Conservation (phyloP, 1,140 invertebrate genomes). For the Trichonephila clavata region DNA sequence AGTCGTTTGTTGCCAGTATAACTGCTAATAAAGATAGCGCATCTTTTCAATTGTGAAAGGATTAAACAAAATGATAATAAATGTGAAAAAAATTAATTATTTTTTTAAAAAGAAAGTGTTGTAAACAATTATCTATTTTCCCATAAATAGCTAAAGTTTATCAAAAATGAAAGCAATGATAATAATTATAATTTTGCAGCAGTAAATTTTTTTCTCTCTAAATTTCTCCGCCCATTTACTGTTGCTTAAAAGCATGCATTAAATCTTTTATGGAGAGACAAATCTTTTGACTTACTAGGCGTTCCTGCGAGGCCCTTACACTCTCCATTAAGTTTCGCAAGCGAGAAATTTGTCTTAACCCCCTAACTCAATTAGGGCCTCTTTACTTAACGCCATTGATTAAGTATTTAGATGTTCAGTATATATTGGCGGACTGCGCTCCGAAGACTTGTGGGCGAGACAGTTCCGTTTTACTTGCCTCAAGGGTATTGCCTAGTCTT, state of each 20-base stretch:
- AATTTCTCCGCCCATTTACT: not conserved
- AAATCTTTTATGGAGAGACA: conserved; percentile 16
- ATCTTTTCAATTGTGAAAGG: no score
- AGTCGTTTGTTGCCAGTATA: no score
- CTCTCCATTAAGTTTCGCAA: conserved; percentile 21
- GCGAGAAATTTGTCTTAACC: conserved; percentile 55
- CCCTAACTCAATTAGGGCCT: conserved; percentile 46
- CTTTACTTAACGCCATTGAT: conserved; percentile 63
- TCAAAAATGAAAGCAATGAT: no score
- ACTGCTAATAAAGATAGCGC: no score
- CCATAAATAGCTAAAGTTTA: no score
- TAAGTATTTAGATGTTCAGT: conserved; percentile 47
- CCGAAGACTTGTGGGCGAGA: not conserved
- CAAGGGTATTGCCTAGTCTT: not conserved
- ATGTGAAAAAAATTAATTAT: no score
- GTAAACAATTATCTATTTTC: no score
- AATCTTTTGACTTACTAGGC: not conserved
- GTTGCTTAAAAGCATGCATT: not conserved
- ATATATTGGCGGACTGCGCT: not conserved
- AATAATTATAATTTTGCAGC: no score
- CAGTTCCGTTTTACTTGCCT: conserved; percentile 19
- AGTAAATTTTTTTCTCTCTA: not conserved
- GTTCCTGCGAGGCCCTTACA: not conserved
- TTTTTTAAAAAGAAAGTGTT: no score
- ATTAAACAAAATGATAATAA: no score